These are phyloP conservation scores for Leptinotarsa juncta DNA, from an alignment of 2,888 invertebrate genomes.

Conservation along the genomic window DNA sequence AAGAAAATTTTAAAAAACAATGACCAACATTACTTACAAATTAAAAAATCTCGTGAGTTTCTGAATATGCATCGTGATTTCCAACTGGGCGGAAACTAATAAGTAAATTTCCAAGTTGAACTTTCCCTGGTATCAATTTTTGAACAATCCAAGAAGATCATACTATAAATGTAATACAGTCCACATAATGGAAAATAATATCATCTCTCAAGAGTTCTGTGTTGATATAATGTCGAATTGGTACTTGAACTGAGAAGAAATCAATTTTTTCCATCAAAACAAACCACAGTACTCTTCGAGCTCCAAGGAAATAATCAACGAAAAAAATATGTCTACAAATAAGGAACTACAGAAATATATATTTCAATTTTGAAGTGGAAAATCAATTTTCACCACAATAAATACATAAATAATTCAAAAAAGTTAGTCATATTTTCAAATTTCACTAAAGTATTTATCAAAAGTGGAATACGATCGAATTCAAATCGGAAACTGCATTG, in stretches of 20 bases:
- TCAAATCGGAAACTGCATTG: not conserved
- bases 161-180: no score
- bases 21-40: conserved; percentile 16
- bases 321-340: not conserved
- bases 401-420: not conserved
- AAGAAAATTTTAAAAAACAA: conserved; percentile 13
- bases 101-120: not conserved
- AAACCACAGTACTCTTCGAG: no score
- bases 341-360: not conserved
- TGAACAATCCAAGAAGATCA: not conserved
- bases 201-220: no score
- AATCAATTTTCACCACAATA: not conserved
- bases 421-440: not conserved
- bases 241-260: not conserved
- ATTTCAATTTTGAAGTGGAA: not conserved
- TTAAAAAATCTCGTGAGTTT: conserved; percentile 15
- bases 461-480: not conserved
- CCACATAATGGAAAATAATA: no score
- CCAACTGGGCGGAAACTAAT: no score
- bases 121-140: not conserved
- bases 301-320: no score
- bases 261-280: not conserved
- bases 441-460: not conserved
- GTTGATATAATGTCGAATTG: not conserved
- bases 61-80: not conserved